These are phyloP conservation scores for Cerceris rybyensis DNA, from an alignment of 2,888 invertebrate genomes.

Conservation along the genomic window DNA sequence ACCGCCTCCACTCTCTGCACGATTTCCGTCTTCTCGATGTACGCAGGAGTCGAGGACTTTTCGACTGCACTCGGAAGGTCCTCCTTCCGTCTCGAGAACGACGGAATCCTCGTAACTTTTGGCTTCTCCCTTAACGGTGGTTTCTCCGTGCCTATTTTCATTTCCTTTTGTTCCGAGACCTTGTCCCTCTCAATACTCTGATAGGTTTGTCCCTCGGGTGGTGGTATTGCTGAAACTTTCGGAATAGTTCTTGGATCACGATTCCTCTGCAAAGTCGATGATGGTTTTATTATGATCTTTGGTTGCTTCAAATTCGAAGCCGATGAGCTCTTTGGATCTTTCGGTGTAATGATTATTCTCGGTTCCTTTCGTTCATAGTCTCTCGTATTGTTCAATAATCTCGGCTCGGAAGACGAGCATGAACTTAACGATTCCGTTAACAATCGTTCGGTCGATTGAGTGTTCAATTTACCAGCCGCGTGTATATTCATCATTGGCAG, in stretches of 20 bases:
- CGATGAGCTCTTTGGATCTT: slow-evolving; percentile 75
- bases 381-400: background rate
- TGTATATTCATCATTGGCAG: slow-evolving; percentile 5
- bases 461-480: background rate
- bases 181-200: slow-evolving; percentile 66
- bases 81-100: slow-evolving; percentile 70
- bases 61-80: slow-evolving; percentile 53
- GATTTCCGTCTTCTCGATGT: slow-evolving; percentile 69
- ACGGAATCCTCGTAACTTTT: slow-evolving; percentile 74
- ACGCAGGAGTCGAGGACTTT: slow-evolving; percentile 26
- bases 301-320: slow-evolving; percentile 71
- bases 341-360: slow-evolving; percentile 85
- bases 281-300: slow-evolving; percentile 79
- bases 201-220: slow-evolving; percentile 69
- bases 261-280: slow-evolving; percentile 70
- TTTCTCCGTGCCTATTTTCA: slow-evolving; percentile 52
- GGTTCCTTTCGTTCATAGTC: slow-evolving; percentile 82
- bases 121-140: slow-evolving; percentile 74
- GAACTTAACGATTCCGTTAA: background rate
- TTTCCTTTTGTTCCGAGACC: slow-evolving; percentile 44
- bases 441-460: slow-evolving; percentile 22
- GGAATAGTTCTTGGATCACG: slow-evolving; percentile 75
- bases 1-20: slow-evolving; percentile 68
- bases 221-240: slow-evolving; percentile 77
- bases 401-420: background rate